Evolutionary conservation across 2,888 invertebrate species (phyloP), one percentile per base, ranked within the genome.

Genomic region (Epinotia demarniana): DNA sequence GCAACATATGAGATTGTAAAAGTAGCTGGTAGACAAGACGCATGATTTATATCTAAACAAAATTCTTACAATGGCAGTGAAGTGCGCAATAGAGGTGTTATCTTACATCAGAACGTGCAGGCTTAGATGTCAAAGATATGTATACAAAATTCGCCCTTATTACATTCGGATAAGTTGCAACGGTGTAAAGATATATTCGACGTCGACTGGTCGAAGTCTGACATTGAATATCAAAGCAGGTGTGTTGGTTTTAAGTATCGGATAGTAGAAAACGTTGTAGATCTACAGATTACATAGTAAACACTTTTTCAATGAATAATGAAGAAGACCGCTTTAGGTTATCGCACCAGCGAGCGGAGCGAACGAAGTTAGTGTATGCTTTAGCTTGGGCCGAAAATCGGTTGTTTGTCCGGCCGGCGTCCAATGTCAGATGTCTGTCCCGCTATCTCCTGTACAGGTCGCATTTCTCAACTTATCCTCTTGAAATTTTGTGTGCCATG

Each of bases 61-160:
- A 53, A 69, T 55, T 3, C 2, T 16, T 16, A 53, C 61, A 55
- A 49, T 60, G 39, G 62, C 33, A 27, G 62, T 43, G 8, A 19
- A 27, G 43, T 64, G 53, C 72, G 76, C 64, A 78, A 76, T 72
- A 78, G 11, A 68, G 18, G 49, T 64, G 68, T 57, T 75, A 75
- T 75, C 74, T 77, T 71, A 60, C 55, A 71, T 75, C 78, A 78
- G 46, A 72, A 71, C 57, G 57, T 49, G 57, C 11, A 33, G 66
- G 66, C 66, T 66, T 64, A 33, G 60, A 49, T 49, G 16, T 12
- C 46, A 46, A 12, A 46, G 13, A 46, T 46, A 46, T 46, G 46
- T 46, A 16, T 49, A 16, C 49, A 49, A 16, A 16, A 1, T 16
- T 3, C 16, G 49, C 4, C 16, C 16, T 16, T 49, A 49, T 3